These are phyloP conservation scores for Polyergus mexicanus DNA, from an alignment of 1,140 invertebrate species.

Conservation along the genomic window DNA sequence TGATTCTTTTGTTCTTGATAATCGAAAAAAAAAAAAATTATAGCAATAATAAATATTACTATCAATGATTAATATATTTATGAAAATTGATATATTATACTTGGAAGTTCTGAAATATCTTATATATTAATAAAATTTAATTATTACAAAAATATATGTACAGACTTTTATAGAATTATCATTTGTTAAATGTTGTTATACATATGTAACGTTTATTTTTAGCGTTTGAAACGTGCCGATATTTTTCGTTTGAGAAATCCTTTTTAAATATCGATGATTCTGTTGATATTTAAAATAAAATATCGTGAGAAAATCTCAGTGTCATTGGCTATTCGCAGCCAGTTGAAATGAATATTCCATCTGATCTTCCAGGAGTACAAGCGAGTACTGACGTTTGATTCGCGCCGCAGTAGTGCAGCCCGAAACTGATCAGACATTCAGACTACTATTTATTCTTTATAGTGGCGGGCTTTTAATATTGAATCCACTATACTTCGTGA, in stretches of 20 bases:
- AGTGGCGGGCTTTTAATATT: conserved; percentile 49
- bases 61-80: background rate
- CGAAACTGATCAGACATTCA: conserved; percentile 57
- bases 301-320: background rate
- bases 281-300: background rate
- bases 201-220: background rate
- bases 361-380: conserved; percentile 20
- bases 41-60: background rate
- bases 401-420: conserved; percentile 35
- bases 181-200: background rate
- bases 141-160: background rate
- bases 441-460: conserved; percentile 38
- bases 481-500: conserved; percentile 28
- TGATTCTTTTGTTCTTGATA: background rate
- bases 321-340: background rate
- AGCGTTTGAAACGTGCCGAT: background rate
- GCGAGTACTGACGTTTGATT: conserved; percentile 1
- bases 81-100: background rate
- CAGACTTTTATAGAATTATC: background rate
- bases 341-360: conserved; percentile 44
- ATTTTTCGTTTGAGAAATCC: background rate
- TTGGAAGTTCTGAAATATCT: background rate
- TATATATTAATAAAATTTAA: background rate
- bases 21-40: background rate
- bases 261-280: background rate